A percentile compares a stretch with the other conserved stretches of the same genome.
phyloP scores from a whole-genome alignment of 2,113 vertebrate genomes.

The Sminthopsis crassicaudata region DNA sequence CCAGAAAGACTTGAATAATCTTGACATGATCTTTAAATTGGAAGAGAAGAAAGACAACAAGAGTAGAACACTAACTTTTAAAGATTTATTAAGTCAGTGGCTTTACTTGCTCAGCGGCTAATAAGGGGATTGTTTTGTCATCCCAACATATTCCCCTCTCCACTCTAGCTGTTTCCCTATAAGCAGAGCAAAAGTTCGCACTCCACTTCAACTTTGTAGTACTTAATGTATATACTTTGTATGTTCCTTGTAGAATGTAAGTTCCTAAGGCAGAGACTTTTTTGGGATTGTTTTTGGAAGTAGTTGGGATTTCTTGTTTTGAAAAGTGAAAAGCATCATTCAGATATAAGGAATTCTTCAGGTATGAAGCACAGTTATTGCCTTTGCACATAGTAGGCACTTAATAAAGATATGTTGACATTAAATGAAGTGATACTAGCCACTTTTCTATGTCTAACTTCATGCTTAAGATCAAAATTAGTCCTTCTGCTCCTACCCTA shows the following conservation, averaged over 20 bases:
- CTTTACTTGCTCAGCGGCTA: neutral
- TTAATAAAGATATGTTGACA: neutral
- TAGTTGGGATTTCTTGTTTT: neutral
- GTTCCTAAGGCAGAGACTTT: neutral
- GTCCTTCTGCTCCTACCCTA: no score
- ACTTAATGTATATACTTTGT: neutral
- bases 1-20: neutral
- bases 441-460: neutral
- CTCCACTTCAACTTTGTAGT: neutral
- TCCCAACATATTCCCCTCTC: neutral
- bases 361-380: neutral
- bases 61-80: neutral
- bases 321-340: neutral
- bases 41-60: neutral
- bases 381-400: neutral
- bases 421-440: no score
- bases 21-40: neutral
- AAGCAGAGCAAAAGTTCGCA: neutral
- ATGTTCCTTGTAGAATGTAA: neutral
- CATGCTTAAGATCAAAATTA: no score
- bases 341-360: neutral
- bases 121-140: neutral
- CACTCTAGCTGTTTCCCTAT: neutral
- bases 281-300: neutral
- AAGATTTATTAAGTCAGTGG: neutral